Conservation (phyloP, 2,888 invertebrate genomes). For the Chymomyza caudatula region DNA sequence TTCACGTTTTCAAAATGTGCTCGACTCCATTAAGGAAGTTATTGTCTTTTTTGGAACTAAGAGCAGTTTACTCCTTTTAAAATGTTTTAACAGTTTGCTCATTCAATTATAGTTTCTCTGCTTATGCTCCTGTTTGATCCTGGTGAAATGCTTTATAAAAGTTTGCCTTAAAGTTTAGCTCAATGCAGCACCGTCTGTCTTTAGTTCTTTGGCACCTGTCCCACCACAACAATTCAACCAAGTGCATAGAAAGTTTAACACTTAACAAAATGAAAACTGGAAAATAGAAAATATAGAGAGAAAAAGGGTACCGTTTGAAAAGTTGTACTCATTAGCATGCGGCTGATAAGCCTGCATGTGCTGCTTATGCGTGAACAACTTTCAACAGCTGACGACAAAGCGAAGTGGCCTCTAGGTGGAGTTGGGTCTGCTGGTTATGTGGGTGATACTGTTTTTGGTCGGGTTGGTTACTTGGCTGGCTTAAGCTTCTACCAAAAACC, state of each 20-base stretch:
- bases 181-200: not conserved
- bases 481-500: constrained; percentile 32
- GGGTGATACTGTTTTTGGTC: not conserved
- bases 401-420: not conserved
- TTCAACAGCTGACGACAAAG: constrained; percentile 39
- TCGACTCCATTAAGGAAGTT: too few species aligned
- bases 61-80: too few species aligned
- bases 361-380: constrained; percentile 54
- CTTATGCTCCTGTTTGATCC: not conserved
- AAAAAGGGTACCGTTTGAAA: constrained; percentile 11
- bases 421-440: not conserved
- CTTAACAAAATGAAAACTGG: constrained; percentile 14
- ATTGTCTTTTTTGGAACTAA: too few species aligned
- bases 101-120: not conserved
- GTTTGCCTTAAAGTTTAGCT: not conserved
- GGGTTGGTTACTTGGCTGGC: constrained; percentile 15
- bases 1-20: too few species aligned
- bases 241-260: constrained; percentile 39
- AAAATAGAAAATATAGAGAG: constrained; percentile 24
- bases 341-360: constrained; percentile 29
- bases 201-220: constrained; percentile 7
- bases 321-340: constrained; percentile 64
- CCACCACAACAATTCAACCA: constrained; percentile 16
- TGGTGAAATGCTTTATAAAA: not conserved
- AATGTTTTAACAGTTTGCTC: too few species aligned